These are phyloP conservation scores for Notechis scutatus DNA, from an alignment of 2,113 vertebrate genomes.

Conservation along the genomic window DNA sequence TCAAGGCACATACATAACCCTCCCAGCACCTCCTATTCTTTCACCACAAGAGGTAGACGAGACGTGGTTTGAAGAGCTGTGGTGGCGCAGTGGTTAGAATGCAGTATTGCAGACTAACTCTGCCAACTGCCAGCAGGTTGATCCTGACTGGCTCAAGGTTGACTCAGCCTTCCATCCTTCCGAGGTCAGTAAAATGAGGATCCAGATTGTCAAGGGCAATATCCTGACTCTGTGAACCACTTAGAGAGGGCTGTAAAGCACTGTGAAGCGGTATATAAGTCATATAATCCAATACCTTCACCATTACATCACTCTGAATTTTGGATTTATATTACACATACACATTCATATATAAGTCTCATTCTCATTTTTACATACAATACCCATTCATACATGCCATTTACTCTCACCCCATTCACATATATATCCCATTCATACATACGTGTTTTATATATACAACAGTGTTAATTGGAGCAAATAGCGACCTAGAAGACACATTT, in stretches of 20 bases:
- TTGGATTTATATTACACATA: background rate
- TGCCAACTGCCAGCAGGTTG: background rate
- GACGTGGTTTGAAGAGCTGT: background rate
- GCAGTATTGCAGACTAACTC: background rate
- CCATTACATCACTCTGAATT: background rate
- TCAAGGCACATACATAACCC: background rate
- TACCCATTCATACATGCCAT: background rate
- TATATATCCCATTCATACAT: background rate
- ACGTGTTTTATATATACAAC: background rate
- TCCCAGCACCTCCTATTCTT: background rate
- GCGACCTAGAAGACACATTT: background rate
- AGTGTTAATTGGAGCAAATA: background rate
- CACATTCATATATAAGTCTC: background rate
- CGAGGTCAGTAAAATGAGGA: background rate
- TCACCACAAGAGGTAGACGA: background rate
- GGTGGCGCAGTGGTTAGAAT: background rate
- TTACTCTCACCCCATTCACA: background rate
- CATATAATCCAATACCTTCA: background rate
- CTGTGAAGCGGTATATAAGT: background rate
- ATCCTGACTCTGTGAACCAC: background rate
- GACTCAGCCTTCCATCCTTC: background rate
- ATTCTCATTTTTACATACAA: background rate
- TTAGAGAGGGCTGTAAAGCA: background rate
- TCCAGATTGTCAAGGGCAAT: background rate
- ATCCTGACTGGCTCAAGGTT: background rate